A percentile compares a stretch with the other conserved stretches of the same genome.
phyloP scores from a whole-genome alignment of 2,113 vertebrate species.

The Clinocottus analis region DNA sequence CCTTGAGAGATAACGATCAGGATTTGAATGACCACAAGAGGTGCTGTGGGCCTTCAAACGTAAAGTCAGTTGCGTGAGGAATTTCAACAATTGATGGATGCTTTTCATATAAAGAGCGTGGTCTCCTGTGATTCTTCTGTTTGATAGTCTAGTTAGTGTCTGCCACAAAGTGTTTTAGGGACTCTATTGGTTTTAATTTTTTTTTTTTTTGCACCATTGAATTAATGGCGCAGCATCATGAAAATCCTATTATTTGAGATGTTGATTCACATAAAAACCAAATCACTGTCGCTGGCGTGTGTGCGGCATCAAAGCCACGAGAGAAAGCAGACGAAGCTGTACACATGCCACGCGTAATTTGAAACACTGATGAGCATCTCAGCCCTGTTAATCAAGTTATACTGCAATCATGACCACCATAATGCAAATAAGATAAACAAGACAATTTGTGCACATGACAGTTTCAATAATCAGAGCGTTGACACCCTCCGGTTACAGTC shows the following conservation, averaged over 20 bases:
- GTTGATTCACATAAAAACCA: conserved; percentile 4
- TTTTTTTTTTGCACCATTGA: background rate
- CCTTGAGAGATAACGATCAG: background rate
- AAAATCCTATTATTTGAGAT: background rate
- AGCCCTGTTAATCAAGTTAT: conserved; percentile 45
- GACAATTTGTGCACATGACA: conserved; percentile 46
- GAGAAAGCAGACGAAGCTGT: background rate
- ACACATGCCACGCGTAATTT: conserved; percentile 29
- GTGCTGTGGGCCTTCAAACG: background rate
- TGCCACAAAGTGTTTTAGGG: background rate
- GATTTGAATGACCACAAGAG: background rate
- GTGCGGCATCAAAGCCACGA: conserved; percentile 15
- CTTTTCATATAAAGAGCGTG: background rate
- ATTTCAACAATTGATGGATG: background rate
- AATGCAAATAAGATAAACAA: conserved; percentile 56
- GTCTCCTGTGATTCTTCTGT: background rate
- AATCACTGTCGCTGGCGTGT: background rate
- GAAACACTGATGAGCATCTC: conserved; percentile 41
- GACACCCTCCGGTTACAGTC: conserved; percentile 12
- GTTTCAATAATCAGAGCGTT: conserved; percentile 39
- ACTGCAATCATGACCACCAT: conserved; percentile 49
- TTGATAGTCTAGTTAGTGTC: background rate
- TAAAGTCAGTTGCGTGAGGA: background rate
- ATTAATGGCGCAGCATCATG: background rate
- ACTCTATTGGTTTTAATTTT: background rate